Base-by-base conservation (phyloP, 2,797 vertebrate species). In the Otolemur crassicaudatus region DNA sequence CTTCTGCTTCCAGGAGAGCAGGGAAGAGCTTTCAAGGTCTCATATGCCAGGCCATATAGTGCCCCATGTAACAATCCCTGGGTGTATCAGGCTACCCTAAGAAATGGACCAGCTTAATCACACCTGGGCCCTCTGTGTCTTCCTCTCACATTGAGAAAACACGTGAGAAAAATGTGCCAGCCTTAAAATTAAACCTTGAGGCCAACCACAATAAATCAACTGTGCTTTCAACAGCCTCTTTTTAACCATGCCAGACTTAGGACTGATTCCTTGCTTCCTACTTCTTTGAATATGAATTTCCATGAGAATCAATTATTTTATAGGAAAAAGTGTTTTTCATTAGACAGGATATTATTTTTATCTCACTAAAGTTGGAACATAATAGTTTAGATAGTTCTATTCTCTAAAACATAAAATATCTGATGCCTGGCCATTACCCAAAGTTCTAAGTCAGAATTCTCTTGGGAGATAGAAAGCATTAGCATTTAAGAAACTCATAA, bases 361-460 rank as follows among this genome's bases (percentile, higher is more conserved):
- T 84, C 56, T 94, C 77, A 69, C 63, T 58, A 72, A 97, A 56
- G 40, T 43, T 90, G n/a, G 60, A 94, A n/a, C 31, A 12, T 90
- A 73, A 77, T 89, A 69, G 34, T 91, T 95, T 37, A 86, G 90
- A 75, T 29, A 93, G 86, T 94, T 90, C 27, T 12, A n/a, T 70
- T 92, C 27, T 82, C 23, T 67, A 85, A 80, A 95, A 53, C 49
- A 83, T 84, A 76, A 95, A 84, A 53, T 29, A 89, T 92, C 43
- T 63, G 72, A 40, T 16, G 7, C 23, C 53, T 65, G n/a, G 56
- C 31, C 8, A 63, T 89, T 67, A 63, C 49, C n/a, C 49, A 53
- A 86, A 92, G 20, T 37, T 69, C n/a, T 94, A 79, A 96, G 67
- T 88, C 60, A 94, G 96, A 93, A 76, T 89, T 25, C 11, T 90